Conservation (phyloP, 2,888 invertebrate genomes). For the Pollenia labialis region DNA sequence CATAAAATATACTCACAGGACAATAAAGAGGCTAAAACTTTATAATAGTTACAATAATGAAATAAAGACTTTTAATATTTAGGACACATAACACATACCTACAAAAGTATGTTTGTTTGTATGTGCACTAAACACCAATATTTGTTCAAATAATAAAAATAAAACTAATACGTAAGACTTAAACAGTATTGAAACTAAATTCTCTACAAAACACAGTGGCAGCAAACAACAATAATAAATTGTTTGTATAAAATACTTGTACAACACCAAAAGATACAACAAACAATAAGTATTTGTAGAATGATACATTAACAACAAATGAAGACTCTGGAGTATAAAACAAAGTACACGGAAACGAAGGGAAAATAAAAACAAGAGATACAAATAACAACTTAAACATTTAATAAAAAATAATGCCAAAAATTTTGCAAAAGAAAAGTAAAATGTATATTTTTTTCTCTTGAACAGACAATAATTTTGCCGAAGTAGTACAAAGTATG, state of each 20-base stretch:
- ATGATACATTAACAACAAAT: conserved; percentile 60
- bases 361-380: neutral
- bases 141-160: neutral
- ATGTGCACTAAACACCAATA: neutral
- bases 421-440: conserved; percentile 21
- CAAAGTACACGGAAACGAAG: neutral
- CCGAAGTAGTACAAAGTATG: conserved; percentile 25
- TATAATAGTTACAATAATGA: conserved; percentile 67
- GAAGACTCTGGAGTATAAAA: conserved; percentile 48
- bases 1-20: conserved; percentile 7
- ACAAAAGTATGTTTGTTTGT: neutral
- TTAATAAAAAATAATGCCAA: conserved; percentile 34
- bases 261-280: neutral
- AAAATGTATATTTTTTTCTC: neutral
- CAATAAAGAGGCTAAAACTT: conserved; percentile 49
- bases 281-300: conserved; percentile 31
- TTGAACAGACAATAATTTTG: neutral
- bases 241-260: conserved; percentile 28
- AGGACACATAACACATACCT: conserved; percentile 11
- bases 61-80: conserved; percentile 67
- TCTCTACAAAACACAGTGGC: conserved; percentile 4
- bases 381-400: conserved; percentile 18
- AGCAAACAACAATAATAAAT: conserved; percentile 42
- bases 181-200: conserved; percentile 32
- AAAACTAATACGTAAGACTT: neutral